These are phyloP conservation scores for Numida meleagris DNA, from an alignment of 2,113 vertebrate species.

Conservation along the genomic window DNA sequence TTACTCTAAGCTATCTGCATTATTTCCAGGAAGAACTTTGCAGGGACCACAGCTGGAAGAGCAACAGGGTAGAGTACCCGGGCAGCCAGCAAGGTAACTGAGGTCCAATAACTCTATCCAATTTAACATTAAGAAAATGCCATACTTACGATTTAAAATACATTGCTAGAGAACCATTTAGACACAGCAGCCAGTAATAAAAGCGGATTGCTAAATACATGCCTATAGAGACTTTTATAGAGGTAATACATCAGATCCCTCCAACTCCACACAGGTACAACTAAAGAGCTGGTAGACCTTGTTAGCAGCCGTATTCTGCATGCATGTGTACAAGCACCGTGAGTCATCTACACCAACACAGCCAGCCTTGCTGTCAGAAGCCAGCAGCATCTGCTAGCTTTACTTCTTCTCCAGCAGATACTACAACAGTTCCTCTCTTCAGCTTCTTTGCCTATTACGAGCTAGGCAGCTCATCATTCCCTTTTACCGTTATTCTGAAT, in stretches of 20 bases:
- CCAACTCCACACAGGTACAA: neutral
- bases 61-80: neutral
- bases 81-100: neutral
- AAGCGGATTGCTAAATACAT: neutral
- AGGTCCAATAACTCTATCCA: neutral
- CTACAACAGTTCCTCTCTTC: neutral
- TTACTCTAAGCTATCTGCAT: neutral
- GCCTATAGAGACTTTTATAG: neutral
- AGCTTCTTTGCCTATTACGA: neutral
- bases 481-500: neutral
- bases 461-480: neutral
- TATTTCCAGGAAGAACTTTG: slow-evolving; percentile 41
- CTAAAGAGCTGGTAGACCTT: neutral
- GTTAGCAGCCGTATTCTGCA: neutral
- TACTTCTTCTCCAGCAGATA: neutral
- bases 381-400: neutral
- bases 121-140: neutral
- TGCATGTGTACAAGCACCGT: accelerated
- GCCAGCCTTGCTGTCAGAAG: neutral
- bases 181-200: neutral
- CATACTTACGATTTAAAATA: neutral
- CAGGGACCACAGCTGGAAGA: neutral
- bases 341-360: neutral
- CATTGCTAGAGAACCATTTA: neutral
- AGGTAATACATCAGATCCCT: accelerated